Conservation (phyloP, 2,113 vertebrate genomes). For the Tiliqua scincoides region DNA sequence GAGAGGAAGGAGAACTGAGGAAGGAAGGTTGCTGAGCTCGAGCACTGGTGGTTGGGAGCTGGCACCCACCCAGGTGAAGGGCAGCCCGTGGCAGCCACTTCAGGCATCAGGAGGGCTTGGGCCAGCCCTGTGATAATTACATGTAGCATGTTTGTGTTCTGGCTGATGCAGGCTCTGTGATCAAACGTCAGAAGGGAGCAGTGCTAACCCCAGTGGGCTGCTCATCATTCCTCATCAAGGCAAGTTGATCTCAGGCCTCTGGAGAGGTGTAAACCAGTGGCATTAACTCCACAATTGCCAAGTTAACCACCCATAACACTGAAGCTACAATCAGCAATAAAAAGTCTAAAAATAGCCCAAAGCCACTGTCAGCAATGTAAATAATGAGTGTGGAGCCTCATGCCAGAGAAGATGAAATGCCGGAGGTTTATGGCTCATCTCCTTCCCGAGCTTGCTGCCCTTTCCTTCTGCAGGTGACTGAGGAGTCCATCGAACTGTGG, state of each 20-base stretch:
- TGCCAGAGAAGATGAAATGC: constrained; percentile 34
- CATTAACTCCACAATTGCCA: constrained; percentile 50
- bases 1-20: too few species aligned
- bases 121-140: too few species aligned
- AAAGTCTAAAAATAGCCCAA: constrained; percentile 62
- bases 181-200: too few species aligned
- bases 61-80: too few species aligned
- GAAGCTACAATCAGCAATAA: constrained; percentile 58
- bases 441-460: not conserved
- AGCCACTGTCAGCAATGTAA: constrained; percentile 49
- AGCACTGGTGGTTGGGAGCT: too few species aligned
- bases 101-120: too few species aligned
- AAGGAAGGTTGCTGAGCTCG: too few species aligned
- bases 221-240: not conserved
- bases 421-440: constrained; percentile 50
- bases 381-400: constrained; percentile 41
- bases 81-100: too few species aligned
- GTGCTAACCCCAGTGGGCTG: not conserved
- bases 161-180: too few species aligned
- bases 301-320: constrained; percentile 66
- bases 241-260: constrained; percentile 8
- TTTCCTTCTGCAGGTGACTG: accelerated
- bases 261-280: not conserved
- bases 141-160: too few species aligned
- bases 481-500: not conserved